Evolutionary conservation across 2,797 vertebrate species (phyloP).

Genomic region (Etheostoma perlongum): DNA sequence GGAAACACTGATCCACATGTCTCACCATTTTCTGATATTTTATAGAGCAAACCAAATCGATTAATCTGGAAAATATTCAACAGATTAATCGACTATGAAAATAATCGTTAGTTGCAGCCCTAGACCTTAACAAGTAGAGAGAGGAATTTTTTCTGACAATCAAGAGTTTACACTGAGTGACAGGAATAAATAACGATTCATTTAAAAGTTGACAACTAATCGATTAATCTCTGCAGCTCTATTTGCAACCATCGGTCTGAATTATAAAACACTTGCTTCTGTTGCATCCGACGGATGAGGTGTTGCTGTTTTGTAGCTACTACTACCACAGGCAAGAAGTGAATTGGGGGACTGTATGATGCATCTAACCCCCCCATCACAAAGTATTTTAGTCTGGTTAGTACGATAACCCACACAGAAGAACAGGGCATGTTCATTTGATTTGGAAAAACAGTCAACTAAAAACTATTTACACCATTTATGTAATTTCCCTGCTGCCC

Average conservation of each 20-base stretch:
- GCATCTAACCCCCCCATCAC: neutral
- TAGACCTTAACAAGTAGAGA: too few relatives aligned
- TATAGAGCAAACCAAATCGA: too few relatives aligned
- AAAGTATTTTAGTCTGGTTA: neutral
- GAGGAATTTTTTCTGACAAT: neutral
- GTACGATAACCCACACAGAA: neutral
- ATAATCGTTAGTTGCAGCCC: too few relatives aligned
- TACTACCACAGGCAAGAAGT: neutral
- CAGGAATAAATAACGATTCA: neutral
- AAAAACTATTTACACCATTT: neutral
- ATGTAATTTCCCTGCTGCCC: constrained; percentile 1
- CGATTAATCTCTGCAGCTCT: too few relatives aligned
- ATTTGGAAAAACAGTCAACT: neutral
- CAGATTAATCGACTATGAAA: too few relatives aligned
- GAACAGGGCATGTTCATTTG: neutral
- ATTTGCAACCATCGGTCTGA: neutral
- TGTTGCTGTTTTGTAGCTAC: neutral
- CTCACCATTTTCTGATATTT: too few relatives aligned
- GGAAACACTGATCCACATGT: too few relatives aligned
- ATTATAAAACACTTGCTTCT: neutral
- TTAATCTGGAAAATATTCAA: too few relatives aligned
- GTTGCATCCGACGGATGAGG: neutral
- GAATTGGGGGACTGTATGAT: neutral
- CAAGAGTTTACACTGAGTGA: neutral
- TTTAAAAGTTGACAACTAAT: too few relatives aligned